phyloP scores from a whole-genome alignment of 2,113 vertebrate genomes.

The Leptocoma aspasia region DNA sequence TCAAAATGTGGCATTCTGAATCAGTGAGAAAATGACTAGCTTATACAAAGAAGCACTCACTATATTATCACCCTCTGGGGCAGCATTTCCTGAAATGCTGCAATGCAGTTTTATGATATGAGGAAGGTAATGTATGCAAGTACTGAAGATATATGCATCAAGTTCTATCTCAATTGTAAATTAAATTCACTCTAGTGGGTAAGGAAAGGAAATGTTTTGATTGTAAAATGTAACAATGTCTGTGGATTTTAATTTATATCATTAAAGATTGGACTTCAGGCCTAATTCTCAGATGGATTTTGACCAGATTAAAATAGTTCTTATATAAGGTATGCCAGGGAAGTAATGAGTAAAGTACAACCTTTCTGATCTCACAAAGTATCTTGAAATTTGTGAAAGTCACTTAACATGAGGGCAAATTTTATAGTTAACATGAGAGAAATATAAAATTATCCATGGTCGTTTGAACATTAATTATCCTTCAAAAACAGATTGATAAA shows the following conservation, averaged over 20 bases:
- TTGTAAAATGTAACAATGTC: neutral
- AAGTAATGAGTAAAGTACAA: neutral
- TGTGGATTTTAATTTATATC: neutral
- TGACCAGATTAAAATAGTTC: neutral
- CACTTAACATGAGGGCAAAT: neutral
- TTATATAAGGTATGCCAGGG: neutral
- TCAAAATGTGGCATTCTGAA: neutral
- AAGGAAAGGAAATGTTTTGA: slow-evolving; percentile 43
- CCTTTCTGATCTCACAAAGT: neutral
- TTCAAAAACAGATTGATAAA: neutral
- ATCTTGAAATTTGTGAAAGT: neutral
- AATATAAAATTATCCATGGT: neutral
- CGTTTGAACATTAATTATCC: neutral
- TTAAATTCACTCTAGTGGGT: neutral
- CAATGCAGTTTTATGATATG: neutral
- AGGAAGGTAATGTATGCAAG: neutral
- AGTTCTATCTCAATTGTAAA: slow-evolving; percentile 13
- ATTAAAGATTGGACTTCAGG: neutral
- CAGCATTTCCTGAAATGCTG: neutral
- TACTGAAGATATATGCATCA: neutral
- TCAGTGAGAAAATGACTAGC: neutral
- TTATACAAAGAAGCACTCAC: neutral
- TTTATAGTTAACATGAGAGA: neutral
- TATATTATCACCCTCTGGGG: neutral
- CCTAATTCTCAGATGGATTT: neutral